A percentile compares a stretch with the other conserved stretches of the same genome.
phyloP scores from a whole-genome alignment of 2,888 invertebrate genomes.

The Aleiodes alternator region DNA sequence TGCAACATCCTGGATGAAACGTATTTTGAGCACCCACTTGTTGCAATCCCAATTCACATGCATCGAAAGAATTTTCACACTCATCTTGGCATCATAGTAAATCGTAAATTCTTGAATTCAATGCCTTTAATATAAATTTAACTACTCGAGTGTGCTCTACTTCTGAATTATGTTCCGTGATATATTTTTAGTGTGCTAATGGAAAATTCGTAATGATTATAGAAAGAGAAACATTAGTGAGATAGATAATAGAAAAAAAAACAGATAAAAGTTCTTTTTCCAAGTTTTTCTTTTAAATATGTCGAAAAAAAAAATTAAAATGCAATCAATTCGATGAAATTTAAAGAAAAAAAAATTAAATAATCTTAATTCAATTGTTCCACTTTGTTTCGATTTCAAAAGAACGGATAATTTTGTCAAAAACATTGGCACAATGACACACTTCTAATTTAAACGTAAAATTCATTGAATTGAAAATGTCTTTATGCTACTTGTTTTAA shows the following conservation, averaged over 20 bases:
- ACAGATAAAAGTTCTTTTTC: no score
- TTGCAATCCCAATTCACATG: background rate
- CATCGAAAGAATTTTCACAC: background rate
- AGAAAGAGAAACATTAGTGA: no score
- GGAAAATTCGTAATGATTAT: no score
- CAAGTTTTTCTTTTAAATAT: no score
- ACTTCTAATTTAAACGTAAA: background rate
- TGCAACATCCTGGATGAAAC: conserved; percentile 11
- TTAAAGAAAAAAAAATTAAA: no score
- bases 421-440: no score
- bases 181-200: no score
- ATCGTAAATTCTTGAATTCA: conserved; percentile 26
- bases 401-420: background rate
- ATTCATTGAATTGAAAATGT: conserved; percentile 38
- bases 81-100: background rate
- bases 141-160: no score
- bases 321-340: no score
- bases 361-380: background rate
- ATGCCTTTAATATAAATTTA: background rate
- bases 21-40: conserved; percentile 21
- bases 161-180: no score
- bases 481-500: conserved; percentile 36
- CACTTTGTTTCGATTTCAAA: background rate
- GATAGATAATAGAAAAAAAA: no score
- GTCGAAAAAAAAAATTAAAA: no score